Base-by-base conservation (phyloP, 2,113 vertebrate genomes). In the Ptilorrhoa leucosticta region DNA sequence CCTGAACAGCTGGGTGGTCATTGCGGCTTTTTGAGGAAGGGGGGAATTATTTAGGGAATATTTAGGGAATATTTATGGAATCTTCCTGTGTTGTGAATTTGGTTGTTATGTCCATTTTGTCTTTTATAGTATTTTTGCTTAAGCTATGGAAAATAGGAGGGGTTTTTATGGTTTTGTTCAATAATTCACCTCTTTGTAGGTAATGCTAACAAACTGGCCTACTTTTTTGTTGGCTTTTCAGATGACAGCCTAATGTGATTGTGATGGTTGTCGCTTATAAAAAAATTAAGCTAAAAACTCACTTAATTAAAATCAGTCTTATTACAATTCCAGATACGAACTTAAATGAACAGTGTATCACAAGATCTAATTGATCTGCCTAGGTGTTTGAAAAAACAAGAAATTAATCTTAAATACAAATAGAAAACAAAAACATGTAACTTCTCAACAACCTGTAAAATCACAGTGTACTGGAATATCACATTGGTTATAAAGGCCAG, bases 321-420 rank as follows among this genome's bases (percentile, higher is more conserved):
- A 12, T 0, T 79, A 21, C n/a, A 35, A 16, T 53, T 78, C 45
- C 22, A 79, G n/a, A 7, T 70, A 35, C 9, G 69, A 68, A 54
- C 6, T 77, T 76, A 35, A 0, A 0, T 65, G 35, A 84, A 33
- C n/a, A 48, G 15, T n/a, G 0, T 69, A 33, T 72, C 77, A 33
- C 33, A 45, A 50, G 23, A 60, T 56, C 35, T 64, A n/a, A 23
- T 47, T 69, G 10, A 72, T 84, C 35, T 85, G 21, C 11, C 7
- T 57, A 75, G 8, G 16, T 42, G 30, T 31, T 72, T 71, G 48
- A 89, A 83, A 91, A 54, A 68, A 37, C n/a, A 72, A 56, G 12
- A 69, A 85, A 44, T 64, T 53, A 26, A 15, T 50, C 30, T 37
- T 53, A 28, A 73, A 20, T 65, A 73, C 26, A 69, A 54, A 56